Evolutionary conservation across 2,888 invertebrate species (phyloP).

Genomic region (Polia nebulosa): DNA sequence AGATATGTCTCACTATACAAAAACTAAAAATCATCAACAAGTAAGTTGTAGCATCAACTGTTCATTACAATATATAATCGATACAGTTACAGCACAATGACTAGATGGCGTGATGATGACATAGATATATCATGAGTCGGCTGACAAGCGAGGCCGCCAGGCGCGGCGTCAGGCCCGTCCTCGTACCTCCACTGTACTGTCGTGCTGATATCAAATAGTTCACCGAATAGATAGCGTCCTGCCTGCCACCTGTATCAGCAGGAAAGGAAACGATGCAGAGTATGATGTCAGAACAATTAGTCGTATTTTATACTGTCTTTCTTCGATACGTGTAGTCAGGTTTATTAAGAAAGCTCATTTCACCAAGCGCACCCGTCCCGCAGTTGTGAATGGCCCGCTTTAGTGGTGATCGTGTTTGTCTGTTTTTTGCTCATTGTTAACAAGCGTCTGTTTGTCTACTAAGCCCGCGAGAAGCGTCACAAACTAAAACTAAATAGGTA

Average conservation of each 20-base stretch:
- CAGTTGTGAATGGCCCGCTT: constrained; percentile 73
- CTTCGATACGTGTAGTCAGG: constrained; percentile 75
- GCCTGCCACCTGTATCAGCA: constrained; percentile 69
- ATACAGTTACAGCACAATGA: constrained; percentile 88
- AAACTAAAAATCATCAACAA: constrained; percentile 89
- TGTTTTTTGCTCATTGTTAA: constrained; percentile 76
- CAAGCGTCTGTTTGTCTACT: constrained; percentile 79
- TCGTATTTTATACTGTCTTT: constrained; percentile 68
- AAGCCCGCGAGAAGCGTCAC: constrained; percentile 81
- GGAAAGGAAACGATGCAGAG: constrained; percentile 63
- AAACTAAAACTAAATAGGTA: constrained; percentile 77
- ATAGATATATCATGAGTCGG: constrained; percentile 80
- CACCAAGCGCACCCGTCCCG: constrained; percentile 83
- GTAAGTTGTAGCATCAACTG: constrained; percentile 89
- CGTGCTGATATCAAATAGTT: constrained; percentile 47
- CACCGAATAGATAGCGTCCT: constrained; percentile 51
- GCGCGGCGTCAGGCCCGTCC: constrained; percentile 55
- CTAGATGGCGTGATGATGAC: constrained; percentile 86
- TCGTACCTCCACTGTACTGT: constrained; percentile 60
- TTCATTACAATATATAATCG: constrained; percentile 83
- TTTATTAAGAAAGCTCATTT: constrained; percentile 75
- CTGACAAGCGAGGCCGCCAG: constrained; percentile 77
- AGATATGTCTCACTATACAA: constrained; percentile 90
- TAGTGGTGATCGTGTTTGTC: constrained; percentile 71
- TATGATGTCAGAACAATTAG: constrained; percentile 60